These are phyloP conservation scores for Homarus gammarus DNA, from an alignment of 2,888 invertebrate genomes.

Conservation along the genomic window DNA sequence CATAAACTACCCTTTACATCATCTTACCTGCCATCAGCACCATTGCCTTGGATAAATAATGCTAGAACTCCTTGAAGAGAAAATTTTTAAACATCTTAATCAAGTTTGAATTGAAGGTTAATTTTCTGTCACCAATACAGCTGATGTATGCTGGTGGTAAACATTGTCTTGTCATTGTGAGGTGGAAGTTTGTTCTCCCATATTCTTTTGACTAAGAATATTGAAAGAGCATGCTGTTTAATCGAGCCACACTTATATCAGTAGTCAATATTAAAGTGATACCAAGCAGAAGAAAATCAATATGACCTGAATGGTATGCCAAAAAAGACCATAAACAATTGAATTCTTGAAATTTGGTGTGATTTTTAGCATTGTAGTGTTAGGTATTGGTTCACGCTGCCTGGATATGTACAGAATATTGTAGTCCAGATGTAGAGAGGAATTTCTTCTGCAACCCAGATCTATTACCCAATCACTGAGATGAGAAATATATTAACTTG, in stretches of 20 bases:
- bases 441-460: not conserved
- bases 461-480: not conserved
- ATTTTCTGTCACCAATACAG: not conserved
- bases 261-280: not conserved
- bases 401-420: not conserved
- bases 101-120: not conserved
- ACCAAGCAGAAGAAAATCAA: not conserved
- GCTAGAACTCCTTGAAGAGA: not conserved
- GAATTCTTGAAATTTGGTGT: not conserved
- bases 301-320: not conserved
- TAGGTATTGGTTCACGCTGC: not conserved
- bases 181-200: not conserved
- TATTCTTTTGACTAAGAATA: constrained; percentile 53
- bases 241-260: not conserved
- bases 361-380: not conserved
- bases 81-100: not conserved
- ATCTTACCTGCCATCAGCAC: not conserved
- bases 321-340: not conserved
- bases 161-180: constrained; percentile 14
- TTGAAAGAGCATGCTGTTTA: constrained; percentile 10
- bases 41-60: not conserved
- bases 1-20: not conserved
- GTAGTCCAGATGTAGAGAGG: not conserved
- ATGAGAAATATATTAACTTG: constrained; percentile 27
- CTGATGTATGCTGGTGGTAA: not conserved